phyloP scores from a whole-genome alignment of 2,888 invertebrate genomes.

The Drosophila cracens region DNA sequence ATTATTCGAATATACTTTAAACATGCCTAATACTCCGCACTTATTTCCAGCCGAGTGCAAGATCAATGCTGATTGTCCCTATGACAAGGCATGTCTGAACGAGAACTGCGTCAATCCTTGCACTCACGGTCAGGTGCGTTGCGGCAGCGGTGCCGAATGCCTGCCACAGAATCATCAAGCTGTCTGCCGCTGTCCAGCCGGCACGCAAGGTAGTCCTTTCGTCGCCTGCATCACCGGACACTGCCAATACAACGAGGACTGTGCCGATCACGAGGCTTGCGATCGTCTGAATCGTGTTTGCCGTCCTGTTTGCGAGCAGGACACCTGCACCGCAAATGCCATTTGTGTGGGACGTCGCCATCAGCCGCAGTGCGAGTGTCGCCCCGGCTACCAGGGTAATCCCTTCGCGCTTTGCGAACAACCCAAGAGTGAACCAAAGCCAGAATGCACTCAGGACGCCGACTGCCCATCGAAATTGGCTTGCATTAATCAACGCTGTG shows the following conservation, averaged over 20 bases:
- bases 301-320: conserved; percentile 92
- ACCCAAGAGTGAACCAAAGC: conserved; percentile 84
- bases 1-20: background rate
- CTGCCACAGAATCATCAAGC: conserved; percentile 90
- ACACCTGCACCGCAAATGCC: conserved; percentile 92
- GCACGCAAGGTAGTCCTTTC: conserved; percentile 93
- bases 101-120: conserved; percentile 93
- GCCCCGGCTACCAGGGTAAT: conserved; percentile 91
- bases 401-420: conserved; percentile 89
- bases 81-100: conserved; percentile 92
- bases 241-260: conserved; percentile 95
- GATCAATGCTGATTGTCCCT: conserved; percentile 92
- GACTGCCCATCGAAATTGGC: conserved; percentile 91
- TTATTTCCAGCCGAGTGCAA: conserved; percentile 90
- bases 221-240: conserved; percentile 92
- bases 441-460: conserved; percentile 90
- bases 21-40: background rate
- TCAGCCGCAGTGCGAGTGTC: conserved; percentile 91
- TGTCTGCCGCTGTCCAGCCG: conserved; percentile 93
- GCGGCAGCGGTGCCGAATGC: conserved; percentile 93
- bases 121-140: conserved; percentile 87
- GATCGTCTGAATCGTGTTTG: conserved; percentile 93
- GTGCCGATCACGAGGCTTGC: conserved; percentile 93
- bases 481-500: conserved; percentile 91
- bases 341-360: conserved; percentile 91